phyloP scores from a whole-genome alignment of 1,140 invertebrate species.

The Ladona fulva region DNA sequence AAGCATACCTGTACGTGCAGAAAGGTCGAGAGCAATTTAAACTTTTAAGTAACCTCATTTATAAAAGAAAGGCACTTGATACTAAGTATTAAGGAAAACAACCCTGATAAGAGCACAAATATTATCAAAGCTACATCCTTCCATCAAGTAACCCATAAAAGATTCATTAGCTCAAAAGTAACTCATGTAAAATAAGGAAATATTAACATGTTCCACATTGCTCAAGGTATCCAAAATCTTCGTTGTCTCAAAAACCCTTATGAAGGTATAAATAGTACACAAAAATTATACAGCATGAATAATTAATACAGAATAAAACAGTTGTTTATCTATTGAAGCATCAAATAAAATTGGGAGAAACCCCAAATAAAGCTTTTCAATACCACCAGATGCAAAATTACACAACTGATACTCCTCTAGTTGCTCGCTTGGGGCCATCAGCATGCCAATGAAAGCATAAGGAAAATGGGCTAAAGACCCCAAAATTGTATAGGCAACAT shows the following conservation, averaged over 20 bases:
- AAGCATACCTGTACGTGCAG: neutral
- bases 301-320: neutral
- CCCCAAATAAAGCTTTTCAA: neutral
- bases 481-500: neutral
- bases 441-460: conserved; percentile 6
- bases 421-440: neutral
- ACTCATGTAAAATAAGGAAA: too few relatives aligned
- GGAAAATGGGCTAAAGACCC: neutral
- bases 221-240: too few relatives aligned
- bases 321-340: neutral
- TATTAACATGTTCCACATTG: too few relatives aligned
- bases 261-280: neutral
- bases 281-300: neutral
- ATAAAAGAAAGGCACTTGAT: neutral
- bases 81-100: neutral
- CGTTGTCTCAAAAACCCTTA: neutral
- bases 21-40: neutral
- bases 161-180: too few relatives aligned
- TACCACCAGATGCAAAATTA: neutral
- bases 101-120: conserved; percentile 5
- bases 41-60: neutral
- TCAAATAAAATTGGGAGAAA: neutral
- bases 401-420: neutral
- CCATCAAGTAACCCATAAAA: neutral
- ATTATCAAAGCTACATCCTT: conserved; percentile 1